Conservation (phyloP, 2,113 vertebrate species). For the Pithys albifrons region DNA sequence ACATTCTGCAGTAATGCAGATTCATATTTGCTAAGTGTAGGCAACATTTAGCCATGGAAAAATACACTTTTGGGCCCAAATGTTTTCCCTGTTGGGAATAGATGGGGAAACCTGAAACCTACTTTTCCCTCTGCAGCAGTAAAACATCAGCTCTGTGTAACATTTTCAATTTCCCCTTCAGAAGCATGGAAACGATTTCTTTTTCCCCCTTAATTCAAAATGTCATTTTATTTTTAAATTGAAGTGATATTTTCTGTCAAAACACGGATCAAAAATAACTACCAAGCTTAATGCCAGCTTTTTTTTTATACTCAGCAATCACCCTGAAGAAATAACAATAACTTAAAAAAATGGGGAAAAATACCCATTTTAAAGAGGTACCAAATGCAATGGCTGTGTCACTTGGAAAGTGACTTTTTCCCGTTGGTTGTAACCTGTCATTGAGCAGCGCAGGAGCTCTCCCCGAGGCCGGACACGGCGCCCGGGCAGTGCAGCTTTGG, state of each 20-base stretch:
- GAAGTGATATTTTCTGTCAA: conserved; percentile 31
- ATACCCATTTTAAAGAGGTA: not conserved
- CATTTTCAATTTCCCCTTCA: not conserved
- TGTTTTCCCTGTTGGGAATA: not conserved
- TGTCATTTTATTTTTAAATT: conserved; percentile 59
- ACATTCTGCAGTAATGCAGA: not conserved
- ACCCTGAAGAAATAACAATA: not conserved
- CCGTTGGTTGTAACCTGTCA: fast-evolving
- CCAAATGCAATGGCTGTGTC: not conserved
- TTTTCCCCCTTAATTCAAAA: not conserved
- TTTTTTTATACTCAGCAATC: not conserved
- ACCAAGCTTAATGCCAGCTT: not conserved
- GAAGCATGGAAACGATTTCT: not conserved
- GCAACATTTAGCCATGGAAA: not conserved
- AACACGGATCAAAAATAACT: conserved; percentile 44
- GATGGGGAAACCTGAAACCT: not conserved
- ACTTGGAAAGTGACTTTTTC: not conserved
- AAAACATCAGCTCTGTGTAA: not conserved
- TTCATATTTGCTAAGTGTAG: fast-evolving
- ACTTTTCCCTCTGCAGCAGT: not conserved
- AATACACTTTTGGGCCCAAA: not conserved
- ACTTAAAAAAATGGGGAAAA: not conserved
- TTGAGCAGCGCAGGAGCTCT: fast-evolving
- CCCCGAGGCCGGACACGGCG: not conserved
- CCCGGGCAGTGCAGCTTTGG: not conserved